Evolutionary conservation across 64 coral and sea anemone genomes (phyloP).

Genomic region (Stylophora pistillata): DNA sequence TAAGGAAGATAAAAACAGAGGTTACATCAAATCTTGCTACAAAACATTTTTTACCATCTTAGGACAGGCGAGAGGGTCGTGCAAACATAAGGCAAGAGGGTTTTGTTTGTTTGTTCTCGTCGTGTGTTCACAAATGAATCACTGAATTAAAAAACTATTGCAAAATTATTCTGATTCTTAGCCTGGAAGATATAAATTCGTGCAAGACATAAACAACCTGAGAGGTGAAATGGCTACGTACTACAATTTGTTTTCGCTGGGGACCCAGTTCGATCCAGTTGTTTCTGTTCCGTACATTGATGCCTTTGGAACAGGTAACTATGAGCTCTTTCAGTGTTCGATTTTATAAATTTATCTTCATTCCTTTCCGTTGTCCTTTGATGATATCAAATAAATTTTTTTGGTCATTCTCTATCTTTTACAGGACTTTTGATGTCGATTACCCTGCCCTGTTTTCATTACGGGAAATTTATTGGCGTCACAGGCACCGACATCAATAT

Average conservation of each 20-base stretch:
- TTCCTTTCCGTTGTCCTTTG: neutral
- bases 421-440: constrained; percentile 54
- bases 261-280: neutral
- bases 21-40: neutral
- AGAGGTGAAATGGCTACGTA: constrained; percentile 10
- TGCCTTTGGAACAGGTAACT: constrained; percentile 19
- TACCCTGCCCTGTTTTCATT: constrained; percentile 47
- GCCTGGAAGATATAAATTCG: constrained; percentile 17
- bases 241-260: neutral
- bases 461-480: constrained; percentile 60
- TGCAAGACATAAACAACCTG: neutral
- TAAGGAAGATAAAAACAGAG: neutral
- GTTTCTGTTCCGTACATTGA: constrained; percentile 30
- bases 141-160: neutral
- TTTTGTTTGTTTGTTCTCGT: too few relatives aligned
- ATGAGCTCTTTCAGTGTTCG: neutral
- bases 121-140: neutral
- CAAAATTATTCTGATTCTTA: neutral
- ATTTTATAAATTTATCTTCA: neutral
- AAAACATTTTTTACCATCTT: too few relatives aligned
- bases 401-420: neutral
- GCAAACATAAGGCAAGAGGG: too few relatives aligned
- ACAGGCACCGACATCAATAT: constrained; percentile 54
- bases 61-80: too few relatives aligned
- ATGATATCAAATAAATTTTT: neutral